Conservation (phyloP, 2,113 vertebrate species). For the Miniopterus natalensis region DNA sequence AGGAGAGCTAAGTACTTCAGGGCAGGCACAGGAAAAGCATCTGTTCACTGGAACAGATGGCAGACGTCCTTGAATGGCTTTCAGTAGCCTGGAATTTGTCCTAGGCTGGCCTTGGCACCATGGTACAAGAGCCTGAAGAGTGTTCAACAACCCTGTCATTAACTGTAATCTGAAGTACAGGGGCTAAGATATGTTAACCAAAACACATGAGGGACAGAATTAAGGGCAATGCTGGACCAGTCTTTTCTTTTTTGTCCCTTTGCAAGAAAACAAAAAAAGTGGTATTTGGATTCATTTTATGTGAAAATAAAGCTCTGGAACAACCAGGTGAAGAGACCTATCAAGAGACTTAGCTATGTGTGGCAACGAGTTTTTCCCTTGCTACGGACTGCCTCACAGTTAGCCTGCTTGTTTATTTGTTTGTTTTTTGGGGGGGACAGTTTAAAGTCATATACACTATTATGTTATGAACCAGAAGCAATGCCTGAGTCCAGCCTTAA, state of each 20-base stretch:
- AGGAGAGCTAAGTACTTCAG: neutral
- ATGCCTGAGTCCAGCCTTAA: neutral
- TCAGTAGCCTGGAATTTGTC: conserved; percentile 4
- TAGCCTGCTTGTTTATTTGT: neutral
- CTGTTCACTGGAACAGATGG: neutral
- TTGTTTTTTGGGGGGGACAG: neutral
- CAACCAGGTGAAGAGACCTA: neutral
- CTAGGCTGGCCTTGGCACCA: neutral
- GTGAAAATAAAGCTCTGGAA: conserved; percentile 22
- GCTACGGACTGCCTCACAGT: neutral
- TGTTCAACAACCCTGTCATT: neutral
- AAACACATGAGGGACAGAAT: neutral
- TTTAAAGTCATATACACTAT: conserved; percentile 16
- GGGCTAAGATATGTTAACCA: neutral
- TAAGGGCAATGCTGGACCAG: neutral
- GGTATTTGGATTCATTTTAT: neutral
- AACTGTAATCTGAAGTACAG: neutral
- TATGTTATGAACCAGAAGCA: neutral
- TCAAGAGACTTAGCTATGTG: neutral
- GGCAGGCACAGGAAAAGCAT: conserved; percentile 14
- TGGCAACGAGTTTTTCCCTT: neutral
- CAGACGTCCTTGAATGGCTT: neutral
- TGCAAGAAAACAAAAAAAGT: neutral
- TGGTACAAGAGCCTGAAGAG: neutral
- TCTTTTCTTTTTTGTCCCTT: neutral